Percentiles rank a stretch among this genome's conserved stretches.
phyloP scores from a whole-genome alignment of 2,113 vertebrate genomes.

The Boulengeromyrus knoepffleri region DNA sequence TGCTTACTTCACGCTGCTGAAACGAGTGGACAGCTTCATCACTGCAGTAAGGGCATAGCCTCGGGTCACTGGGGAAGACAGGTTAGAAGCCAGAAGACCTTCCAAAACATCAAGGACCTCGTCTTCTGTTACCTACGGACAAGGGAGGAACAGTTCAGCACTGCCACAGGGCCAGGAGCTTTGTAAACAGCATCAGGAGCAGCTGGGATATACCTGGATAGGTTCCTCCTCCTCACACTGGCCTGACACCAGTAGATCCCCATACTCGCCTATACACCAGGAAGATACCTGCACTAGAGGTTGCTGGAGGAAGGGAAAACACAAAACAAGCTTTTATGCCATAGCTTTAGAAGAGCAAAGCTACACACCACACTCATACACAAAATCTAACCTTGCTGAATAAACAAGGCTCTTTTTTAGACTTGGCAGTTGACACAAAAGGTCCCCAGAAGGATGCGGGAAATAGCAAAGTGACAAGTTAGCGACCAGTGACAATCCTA shows the following conservation, averaged over 20 bases:
- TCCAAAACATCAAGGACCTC: constrained; percentile 97
- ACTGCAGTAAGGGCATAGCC: constrained; percentile 94
- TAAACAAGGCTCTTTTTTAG: background rate
- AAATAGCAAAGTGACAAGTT: background rate
- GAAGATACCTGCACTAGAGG: constrained; percentile 92
- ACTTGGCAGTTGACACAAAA: background rate
- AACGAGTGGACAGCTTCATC: constrained; percentile 97
- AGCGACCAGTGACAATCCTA: background rate
- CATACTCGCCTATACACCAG: constrained; percentile 99
- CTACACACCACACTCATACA: background rate
- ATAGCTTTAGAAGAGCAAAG: background rate
- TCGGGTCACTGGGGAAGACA: constrained; percentile 88
- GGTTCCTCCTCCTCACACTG: constrained; percentile 98
- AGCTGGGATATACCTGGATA: constrained; percentile 75
- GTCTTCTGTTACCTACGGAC: constrained; percentile 84
- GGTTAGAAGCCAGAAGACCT: constrained; percentile 90
- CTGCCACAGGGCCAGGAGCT: background rate
- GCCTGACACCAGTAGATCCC: constrained; percentile 91
- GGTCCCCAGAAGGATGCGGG: background rate
- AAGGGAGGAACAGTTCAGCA: constrained; percentile 1
- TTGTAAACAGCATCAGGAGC: background rate
- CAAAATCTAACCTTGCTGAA: background rate
- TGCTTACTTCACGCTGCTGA: constrained; percentile 92
- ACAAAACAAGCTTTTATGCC: background rate
- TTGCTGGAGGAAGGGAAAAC: constrained; percentile 67